Evolutionary conservation across 2,113 vertebrate genomes (phyloP), one percentile per base, ranked within the genome.

Genomic region (Albula goreensis): DNA sequence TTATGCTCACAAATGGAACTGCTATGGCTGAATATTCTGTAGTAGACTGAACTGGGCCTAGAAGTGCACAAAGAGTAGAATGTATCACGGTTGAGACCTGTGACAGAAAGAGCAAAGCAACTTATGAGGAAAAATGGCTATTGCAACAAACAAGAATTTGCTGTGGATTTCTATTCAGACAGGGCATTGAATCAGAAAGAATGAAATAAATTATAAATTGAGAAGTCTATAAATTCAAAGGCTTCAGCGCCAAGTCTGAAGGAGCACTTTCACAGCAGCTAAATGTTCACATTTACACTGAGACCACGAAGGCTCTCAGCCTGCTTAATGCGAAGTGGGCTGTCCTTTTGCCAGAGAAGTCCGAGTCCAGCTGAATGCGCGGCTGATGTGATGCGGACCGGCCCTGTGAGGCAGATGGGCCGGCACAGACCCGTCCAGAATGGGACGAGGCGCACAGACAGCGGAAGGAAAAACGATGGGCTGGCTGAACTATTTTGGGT

Each of bases 401-500:
- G 8, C 52, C 51, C 31, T 41, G 50, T 60, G 5, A 17, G 11
- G 50, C 2, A 70, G 50, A 22, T 66, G n/a, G 13, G 12, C 10
- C 4, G 63, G 63, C 56, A n/a, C 57, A 41, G 31, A 41, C 56
- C 82, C 60, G n/a, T 15, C n/a, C 48, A 83, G 81, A 22, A 81
- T 70, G 85, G 88, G 79, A 70, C 56, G 84, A 88, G 90, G 89
- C 85, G 74, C 53, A 87, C 50, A 56, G 66, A 2, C 78, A 85
- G 85, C 82, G 89, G 88, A 90, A 79, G 81, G 84, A 86, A 87
- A 89, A 82, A 84, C 90, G 90, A 90, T 79, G 63, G 90, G 81
- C 86, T 86, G 89, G 92, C 87, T 25, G 85, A 93, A 90, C 84
- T 89, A 82, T 91, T 89, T 89, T 86, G 66, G 78, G 81, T 49